These are phyloP conservation scores for Apodemus sylvaticus DNA, from an alignment of 2,113 vertebrate species.

Conservation along the genomic window DNA sequence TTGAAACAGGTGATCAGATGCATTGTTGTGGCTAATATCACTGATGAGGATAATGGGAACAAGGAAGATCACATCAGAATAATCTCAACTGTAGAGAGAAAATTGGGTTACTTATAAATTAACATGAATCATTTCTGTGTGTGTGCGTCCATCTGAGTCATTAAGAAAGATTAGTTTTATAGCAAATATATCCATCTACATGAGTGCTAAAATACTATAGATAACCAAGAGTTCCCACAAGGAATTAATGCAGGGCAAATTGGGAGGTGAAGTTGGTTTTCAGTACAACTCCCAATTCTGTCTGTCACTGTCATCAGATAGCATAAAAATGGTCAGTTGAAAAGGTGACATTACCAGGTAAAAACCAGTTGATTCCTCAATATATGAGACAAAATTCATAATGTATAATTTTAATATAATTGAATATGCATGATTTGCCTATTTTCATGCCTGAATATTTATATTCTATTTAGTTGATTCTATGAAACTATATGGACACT, in stretches of 20 bases:
- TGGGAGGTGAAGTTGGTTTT: not conserved
- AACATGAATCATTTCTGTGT: not conserved
- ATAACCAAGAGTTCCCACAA: not conserved
- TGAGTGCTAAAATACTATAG: fast-evolving
- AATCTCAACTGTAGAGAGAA: not conserved
- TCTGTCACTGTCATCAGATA: no score
- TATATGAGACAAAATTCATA: not conserved
- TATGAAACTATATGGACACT: not conserved
- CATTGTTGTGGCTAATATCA: not conserved
- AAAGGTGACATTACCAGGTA: not conserved
- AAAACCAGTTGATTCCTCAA: not conserved
- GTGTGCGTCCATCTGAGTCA: not conserved
- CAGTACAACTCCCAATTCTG: not conserved
- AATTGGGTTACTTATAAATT: not conserved
- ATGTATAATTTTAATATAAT: not conserved
- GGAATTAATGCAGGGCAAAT: not conserved
- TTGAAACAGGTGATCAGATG: not conserved
- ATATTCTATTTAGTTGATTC: not conserved
- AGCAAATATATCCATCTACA: not conserved
- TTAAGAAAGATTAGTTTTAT: fast-evolving
- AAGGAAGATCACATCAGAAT: not conserved
- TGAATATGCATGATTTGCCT: not conserved
- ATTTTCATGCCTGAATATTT: not conserved
- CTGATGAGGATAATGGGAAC: not conserved
- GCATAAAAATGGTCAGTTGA: not conserved